A percentile compares a stretch with the other conserved stretches of the same genome.
Conservation (phyloP, 92 coral and sea anemone genomes). For the Porites divaricata region DNA sequence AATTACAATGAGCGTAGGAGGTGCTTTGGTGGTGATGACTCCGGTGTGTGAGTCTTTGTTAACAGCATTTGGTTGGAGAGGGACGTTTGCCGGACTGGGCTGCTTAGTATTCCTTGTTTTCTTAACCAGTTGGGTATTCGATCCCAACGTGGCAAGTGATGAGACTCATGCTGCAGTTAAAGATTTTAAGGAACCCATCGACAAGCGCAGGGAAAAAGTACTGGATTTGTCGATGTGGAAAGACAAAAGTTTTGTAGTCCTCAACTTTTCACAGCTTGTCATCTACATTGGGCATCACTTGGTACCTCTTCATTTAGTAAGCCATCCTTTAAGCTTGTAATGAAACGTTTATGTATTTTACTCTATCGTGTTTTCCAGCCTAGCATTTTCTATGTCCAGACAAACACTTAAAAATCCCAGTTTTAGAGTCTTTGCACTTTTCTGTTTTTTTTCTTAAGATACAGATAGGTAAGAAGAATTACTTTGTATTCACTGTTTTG, state of each 20-base stretch:
- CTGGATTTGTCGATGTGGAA: constrained; percentile 55
- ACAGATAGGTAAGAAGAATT: too few species aligned
- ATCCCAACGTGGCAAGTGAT: constrained; percentile 12
- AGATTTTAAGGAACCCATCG: not conserved
- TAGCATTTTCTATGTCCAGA: too few species aligned
- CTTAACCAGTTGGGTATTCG: constrained; percentile 17
- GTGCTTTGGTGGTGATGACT: constrained; percentile 38
- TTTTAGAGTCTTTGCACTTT: too few species aligned
- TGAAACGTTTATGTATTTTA: too few species aligned
- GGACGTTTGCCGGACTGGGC: constrained; percentile 27
- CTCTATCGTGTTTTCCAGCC: too few species aligned
- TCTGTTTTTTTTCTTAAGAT: too few species aligned
- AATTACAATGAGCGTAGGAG: constrained; percentile 48
- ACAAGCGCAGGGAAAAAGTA: not conserved
- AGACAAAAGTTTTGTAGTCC: constrained; percentile 10
- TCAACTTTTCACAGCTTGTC: not conserved
- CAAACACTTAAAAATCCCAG: too few species aligned
- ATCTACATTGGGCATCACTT: constrained; percentile 16
- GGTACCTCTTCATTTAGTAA: constrained; percentile 37
- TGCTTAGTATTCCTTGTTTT: not conserved
- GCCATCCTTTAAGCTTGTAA: not conserved
- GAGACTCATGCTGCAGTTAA: not conserved
- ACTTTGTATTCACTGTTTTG: too few species aligned
- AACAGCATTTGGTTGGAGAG: constrained; percentile 54
- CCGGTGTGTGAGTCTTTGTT: constrained; percentile 43